phyloP scores from a whole-genome alignment of 2,797 vertebrate species.

The Antrozous pallidus region DNA sequence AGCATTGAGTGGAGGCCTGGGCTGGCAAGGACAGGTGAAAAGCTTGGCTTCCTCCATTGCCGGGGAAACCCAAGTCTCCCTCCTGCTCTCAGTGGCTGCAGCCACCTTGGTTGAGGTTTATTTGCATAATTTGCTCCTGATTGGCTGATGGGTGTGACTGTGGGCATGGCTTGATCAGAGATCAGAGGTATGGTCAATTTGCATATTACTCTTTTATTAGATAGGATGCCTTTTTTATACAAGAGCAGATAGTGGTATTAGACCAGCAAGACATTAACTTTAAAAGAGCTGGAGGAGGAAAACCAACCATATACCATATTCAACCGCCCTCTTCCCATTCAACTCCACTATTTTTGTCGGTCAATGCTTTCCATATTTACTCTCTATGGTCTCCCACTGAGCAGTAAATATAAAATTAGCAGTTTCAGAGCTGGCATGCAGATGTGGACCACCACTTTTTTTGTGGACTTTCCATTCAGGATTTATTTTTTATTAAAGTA shows the following conservation, averaged over 20 bases:
- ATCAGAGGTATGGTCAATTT: no score
- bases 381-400: neutral
- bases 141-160: no score
- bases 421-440: neutral
- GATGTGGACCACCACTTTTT: neutral
- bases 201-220: no score
- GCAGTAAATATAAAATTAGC: neutral
- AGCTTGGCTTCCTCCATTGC: no score
- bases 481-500: constrained; percentile 28
- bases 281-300: neutral
- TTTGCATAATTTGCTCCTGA: no score
- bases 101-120: no score
- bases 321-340: neutral
- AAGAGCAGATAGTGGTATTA: neutral
- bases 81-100: no score
- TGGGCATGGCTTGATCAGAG: no score
- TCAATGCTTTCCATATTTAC: neutral
- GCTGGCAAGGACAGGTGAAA: no score
- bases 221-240: neutral
- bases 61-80: no score
- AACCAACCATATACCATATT: neutral
- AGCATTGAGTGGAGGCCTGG: no score
- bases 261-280: neutral
- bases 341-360: neutral
- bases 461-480: constrained; percentile 16